phyloP scores from a whole-genome alignment of 2,113 vertebrate species.

The Empidonax alnorum region DNA sequence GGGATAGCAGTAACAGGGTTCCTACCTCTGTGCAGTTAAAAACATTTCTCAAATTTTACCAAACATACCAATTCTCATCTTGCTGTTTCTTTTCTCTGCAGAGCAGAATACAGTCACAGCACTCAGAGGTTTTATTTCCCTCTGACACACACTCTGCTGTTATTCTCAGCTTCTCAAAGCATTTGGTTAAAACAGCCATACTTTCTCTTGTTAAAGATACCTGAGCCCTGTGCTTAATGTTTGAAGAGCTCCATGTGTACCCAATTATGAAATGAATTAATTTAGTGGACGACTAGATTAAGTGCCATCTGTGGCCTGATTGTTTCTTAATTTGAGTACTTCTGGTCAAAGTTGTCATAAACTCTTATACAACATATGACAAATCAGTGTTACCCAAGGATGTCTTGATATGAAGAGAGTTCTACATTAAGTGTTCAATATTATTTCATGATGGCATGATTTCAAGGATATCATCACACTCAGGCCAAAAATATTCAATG shows the following conservation, averaged over 20 bases:
- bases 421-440: neutral
- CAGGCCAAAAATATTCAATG: neutral
- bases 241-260: conserved; percentile 50
- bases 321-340: conserved; percentile 50
- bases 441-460: neutral
- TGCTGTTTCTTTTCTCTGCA: neutral
- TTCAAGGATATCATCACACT: neutral
- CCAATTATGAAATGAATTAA: conserved; percentile 61
- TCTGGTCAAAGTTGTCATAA: conserved; percentile 20
- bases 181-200: neutral
- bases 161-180: conserved; percentile 14
- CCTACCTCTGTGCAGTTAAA: neutral
- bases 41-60: neutral
- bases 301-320: conserved; percentile 49
- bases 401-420: neutral
- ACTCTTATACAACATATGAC: neutral
- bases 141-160: neutral
- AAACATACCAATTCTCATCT: neutral
- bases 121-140: neutral
- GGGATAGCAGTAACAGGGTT: neutral
- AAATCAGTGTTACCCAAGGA: neutral
- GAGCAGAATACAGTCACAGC: neutral
- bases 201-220: neutral
- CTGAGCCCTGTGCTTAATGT: conserved; percentile 11
- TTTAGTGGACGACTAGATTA: conserved; percentile 51